These are phyloP conservation scores for Orchesella cincta DNA, from an alignment of 1,140 invertebrate species.

Conservation along the genomic window DNA sequence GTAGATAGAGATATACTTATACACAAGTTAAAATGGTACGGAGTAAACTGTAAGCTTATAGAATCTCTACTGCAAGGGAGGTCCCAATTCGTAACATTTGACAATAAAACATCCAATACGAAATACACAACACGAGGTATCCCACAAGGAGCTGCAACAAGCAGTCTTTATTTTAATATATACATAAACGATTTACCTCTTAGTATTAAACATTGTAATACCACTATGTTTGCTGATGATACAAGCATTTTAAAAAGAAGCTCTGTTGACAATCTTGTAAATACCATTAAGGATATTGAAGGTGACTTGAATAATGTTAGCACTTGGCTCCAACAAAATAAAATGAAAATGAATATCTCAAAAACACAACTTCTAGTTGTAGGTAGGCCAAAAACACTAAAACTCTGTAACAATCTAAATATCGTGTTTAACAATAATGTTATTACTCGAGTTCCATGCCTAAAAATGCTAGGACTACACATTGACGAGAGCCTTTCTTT, in stretches of 20 bases:
- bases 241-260: not conserved
- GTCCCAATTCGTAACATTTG: too few species aligned
- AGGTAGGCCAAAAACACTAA: too few species aligned
- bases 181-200: slow-evolving; percentile 34
- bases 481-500: too few species aligned
- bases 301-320: not conserved
- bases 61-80: too few species aligned
- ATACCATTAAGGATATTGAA: not conserved
- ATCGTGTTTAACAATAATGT: too few species aligned
- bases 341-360: slow-evolving; percentile 10
- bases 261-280: not conserved
- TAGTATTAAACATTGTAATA: not conserved
- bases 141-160: slow-evolving; percentile 1
- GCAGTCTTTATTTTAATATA: not conserved
- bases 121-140: not conserved
- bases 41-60: too few species aligned
- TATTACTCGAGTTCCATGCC: too few species aligned
- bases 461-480: too few species aligned
- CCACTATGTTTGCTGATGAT: slow-evolving; percentile 35
- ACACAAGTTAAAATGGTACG: slow-evolving; percentile 33
- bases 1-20: slow-evolving; percentile 19
- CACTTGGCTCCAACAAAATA: slow-evolving; percentile 16
- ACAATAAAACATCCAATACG: too few species aligned
- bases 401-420: too few species aligned
- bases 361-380: slow-evolving; percentile 29